Evolutionary conservation across 1,140 invertebrate species (phyloP), one percentile per base, ranked within the genome.

Genomic region (Cherax quadricarinatus): DNA sequence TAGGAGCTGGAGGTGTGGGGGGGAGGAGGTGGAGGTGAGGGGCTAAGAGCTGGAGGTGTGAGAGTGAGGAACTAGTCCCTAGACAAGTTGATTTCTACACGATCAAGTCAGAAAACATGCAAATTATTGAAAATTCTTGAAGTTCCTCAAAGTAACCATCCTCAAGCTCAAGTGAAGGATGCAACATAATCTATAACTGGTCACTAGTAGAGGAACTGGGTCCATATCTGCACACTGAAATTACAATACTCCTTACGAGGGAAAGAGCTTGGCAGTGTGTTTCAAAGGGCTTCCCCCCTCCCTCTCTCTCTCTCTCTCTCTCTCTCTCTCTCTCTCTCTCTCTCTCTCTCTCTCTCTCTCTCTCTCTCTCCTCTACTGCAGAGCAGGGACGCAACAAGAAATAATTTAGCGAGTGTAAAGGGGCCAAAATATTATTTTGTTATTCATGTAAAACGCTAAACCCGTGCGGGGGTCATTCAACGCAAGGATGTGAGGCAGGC

Each of bases 261-360:
- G 9, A 1, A 9, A 24, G 21, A n/a, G 10, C 41, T 14, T 9
- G 10, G 9, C n/a, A 41, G 9, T 83, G 9, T 83, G 24, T 83
- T 6, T 12, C 53, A 21, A 14, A 0, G 48, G 24, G 41, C 84
- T 86, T 30, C 48, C 84, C 48, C 84, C 48, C 62, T 51, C 84
- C 73, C 84, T 73, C 62, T 51, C 62, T 73, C 49, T 73, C 84
- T 51, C 84, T 73, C 84, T 51, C 62, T 86, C 84, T 51, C 84
- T 86, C 62, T 24, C 80, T 82, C 83, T 41, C 83, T 85, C 80
- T 82, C 80, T 82, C 80, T 82, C 80, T 82, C 80, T 82, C 80
- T 78, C 80, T 82, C 80, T 82, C 80, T 82, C 80, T 82, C 80
- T 82, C 80, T 82, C 80, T 82, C 80, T 82, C 80, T 82, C 80